Conservation (phyloP, 2,113 vertebrate species). For the Potamarius usumacintae region DNA sequence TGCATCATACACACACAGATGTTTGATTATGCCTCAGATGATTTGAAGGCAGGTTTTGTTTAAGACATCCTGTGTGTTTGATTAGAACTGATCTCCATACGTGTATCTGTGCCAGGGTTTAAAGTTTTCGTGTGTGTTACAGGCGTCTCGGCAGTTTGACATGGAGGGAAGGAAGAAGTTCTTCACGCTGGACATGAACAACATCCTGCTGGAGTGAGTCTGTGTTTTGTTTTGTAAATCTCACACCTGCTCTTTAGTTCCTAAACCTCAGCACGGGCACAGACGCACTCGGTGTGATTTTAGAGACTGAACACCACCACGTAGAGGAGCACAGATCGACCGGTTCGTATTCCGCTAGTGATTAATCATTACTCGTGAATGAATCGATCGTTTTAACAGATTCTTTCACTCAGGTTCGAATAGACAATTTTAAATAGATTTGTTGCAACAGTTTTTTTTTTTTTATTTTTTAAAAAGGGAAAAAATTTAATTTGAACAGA, state of each 20-base stretch:
- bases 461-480: too few relatives aligned
- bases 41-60: not conserved
- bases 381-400: too few relatives aligned
- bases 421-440: too few relatives aligned
- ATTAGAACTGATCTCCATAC: not conserved
- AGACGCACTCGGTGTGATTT: not conserved
- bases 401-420: not conserved
- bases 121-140: slow-evolving; percentile 4
- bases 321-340: not conserved
- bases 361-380: not conserved
- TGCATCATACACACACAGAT: not conserved
- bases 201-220: slow-evolving; percentile 98
- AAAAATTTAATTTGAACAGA: too few relatives aligned
- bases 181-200: slow-evolving; percentile 99
- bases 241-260: not conserved
- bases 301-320: not conserved
- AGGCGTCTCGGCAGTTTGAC: slow-evolving; percentile 96
- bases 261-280: not conserved
- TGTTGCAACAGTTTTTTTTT: too few relatives aligned
- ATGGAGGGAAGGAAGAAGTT: slow-evolving; percentile 98
- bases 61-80: not conserved
- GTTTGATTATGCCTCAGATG: not conserved
- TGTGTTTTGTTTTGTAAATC: not conserved
- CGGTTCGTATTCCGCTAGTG: not conserved
- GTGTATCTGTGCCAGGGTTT: not conserved